Evolutionary conservation across 2,113 vertebrate genomes (phyloP).

Genomic region (Dolichotis patagonum): DNA sequence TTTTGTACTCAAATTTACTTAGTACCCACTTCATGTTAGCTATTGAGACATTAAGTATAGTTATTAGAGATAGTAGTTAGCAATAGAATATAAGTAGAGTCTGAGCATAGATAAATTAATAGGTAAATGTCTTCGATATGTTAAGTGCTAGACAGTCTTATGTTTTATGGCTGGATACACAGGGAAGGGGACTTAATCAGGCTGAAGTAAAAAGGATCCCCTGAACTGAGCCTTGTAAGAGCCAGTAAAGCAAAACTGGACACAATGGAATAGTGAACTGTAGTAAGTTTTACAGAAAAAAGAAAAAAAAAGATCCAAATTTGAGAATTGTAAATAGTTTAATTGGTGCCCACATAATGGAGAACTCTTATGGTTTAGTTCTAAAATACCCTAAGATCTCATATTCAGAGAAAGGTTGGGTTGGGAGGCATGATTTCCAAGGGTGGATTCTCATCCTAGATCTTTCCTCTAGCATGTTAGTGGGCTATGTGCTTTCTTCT

Average conservation of each 20-base stretch:
- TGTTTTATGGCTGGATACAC: not conserved
- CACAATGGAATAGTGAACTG: not conserved
- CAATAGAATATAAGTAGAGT: not conserved
- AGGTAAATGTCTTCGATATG: not conserved
- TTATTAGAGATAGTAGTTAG: not conserved
- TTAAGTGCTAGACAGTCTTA: not conserved
- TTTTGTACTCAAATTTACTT: not conserved
- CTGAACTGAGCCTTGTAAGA: not conserved
- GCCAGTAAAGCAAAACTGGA: rapidly evolving
- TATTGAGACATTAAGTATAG: not conserved
- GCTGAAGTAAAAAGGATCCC: not conserved
- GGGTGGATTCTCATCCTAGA: not conserved
- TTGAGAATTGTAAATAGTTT: not conserved
- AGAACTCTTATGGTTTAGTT: not conserved
- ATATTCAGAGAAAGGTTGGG: not conserved
- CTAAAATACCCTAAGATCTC: not conserved
- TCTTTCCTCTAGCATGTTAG: not conserved
- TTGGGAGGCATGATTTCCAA: not conserved
- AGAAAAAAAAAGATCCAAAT: not conserved
- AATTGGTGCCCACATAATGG: not conserved
- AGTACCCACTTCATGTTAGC: not conserved
- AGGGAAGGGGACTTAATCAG: not conserved
- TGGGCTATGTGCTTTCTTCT: not conserved
- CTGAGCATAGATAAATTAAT: not conserved
- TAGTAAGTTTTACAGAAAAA: not conserved